These are phyloP conservation scores for Dendrolimus kikuchii DNA, from an alignment of 1,140 invertebrate species.

Conservation along the genomic window DNA sequence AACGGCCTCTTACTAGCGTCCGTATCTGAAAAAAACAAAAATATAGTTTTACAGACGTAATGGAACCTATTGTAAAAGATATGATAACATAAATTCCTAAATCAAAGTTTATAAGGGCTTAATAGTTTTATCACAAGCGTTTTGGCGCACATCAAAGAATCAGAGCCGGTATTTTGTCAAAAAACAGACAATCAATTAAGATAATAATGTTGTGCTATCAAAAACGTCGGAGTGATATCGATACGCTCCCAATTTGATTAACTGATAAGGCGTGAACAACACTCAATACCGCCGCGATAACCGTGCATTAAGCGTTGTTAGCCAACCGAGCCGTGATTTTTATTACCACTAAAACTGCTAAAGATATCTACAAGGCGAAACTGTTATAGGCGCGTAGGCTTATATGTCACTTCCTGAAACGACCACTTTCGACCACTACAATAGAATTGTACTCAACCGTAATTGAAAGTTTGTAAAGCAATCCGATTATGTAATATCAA, in stretches of 20 bases:
- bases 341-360: conserved; percentile 52
- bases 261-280: conserved; percentile 57
- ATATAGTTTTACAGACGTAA: too few species aligned
- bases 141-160: conserved; percentile 39
- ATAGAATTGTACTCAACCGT: too few species aligned
- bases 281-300: conserved; percentile 54
- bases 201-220: conserved; percentile 58
- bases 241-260: conserved; percentile 68
- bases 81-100: background rate
- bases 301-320: conserved; percentile 60
- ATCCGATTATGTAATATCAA: too few species aligned
- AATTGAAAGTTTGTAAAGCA: too few species aligned
- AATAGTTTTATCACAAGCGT: background rate
- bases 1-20: conserved; percentile 29
- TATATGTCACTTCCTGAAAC: background rate
- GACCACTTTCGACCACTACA: background rate
- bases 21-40: conserved; percentile 38
- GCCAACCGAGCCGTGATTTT: conserved; percentile 61
- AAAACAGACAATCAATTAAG: conserved; percentile 67
- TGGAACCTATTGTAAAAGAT: background rate
- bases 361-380: conserved; percentile 35
- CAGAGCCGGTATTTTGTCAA: conserved; percentile 46
- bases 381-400: conserved; percentile 11
- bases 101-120: too few species aligned
- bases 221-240: conserved; percentile 51